Percentiles rank a stretch among this genome's conserved stretches.
phyloP scores from a whole-genome alignment of 2,113 vertebrate genomes.

The Speoplatyrhinus poulsoni region DNA sequence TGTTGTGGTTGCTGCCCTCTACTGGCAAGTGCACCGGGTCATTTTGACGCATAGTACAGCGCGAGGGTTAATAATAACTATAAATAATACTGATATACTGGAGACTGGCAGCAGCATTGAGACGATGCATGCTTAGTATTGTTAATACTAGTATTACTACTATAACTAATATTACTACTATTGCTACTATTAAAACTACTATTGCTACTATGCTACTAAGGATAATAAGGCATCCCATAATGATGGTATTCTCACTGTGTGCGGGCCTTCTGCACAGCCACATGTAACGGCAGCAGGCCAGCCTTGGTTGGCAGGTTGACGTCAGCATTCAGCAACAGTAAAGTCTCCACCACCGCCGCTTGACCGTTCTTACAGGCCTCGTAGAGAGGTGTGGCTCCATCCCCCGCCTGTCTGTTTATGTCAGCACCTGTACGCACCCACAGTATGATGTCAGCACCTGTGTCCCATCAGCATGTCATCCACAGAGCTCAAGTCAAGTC shows the following conservation, averaged over 20 bases:
- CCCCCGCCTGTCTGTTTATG: slow-evolving; percentile 84
- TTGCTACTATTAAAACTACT: no score
- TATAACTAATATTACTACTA: not conserved
- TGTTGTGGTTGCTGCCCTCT: no score
- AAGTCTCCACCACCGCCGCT: slow-evolving; percentile 73
- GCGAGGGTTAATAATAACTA: no score
- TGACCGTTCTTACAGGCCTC: slow-evolving; percentile 88
- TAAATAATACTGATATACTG: no score
- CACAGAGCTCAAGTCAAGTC: not conserved
- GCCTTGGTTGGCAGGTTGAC: slow-evolving; percentile 84
- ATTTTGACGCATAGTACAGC: no score
- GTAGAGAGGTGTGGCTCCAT: slow-evolving; percentile 82
- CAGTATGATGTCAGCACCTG: no score
- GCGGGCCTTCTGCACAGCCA: slow-evolving; percentile 83
- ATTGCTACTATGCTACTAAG: not conserved
- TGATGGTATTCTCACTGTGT: slow-evolving; percentile 49
- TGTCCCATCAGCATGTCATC: not conserved
- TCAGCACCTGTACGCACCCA: slow-evolving; percentile 76
- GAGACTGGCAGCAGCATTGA: no score
- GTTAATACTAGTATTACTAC: no score
- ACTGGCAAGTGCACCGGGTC: no score
- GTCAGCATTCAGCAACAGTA: slow-evolving; percentile 83
- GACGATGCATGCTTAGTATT: no score
- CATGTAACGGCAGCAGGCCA: slow-evolving; percentile 83
- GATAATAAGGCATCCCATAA: no score